These are phyloP conservation scores for Cynodonichthys magdalenae DNA, from an alignment of 2,797 vertebrate genomes.

Conservation along the genomic window DNA sequence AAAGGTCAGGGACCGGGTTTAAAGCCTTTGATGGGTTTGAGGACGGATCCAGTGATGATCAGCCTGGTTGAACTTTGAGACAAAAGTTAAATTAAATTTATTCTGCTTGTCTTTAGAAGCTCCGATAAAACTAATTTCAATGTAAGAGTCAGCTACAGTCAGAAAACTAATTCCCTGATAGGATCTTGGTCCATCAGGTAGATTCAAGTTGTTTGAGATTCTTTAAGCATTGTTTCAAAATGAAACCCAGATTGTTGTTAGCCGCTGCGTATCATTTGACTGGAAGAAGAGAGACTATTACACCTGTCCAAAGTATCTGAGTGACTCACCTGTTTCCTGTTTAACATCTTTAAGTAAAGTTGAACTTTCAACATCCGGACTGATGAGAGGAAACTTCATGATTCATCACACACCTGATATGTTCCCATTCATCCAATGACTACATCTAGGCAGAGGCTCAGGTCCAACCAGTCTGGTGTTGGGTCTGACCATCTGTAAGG, in stretches of 20 bases:
- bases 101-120: neutral
- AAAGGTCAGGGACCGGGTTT: no score
- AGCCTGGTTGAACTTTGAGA: neutral
- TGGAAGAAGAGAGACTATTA: conserved; percentile 3
- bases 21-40: neutral
- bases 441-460: conserved; percentile 13
- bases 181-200: neutral
- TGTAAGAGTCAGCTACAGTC: neutral
- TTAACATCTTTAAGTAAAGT: conserved; percentile 21
- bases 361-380: conserved; percentile 38
- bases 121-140: neutral
- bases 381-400: conserved; percentile 37
- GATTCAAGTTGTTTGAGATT: neutral
- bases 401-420: conserved; percentile 39
- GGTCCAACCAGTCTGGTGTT: no score
- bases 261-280: neutral
- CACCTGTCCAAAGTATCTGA: conserved; percentile 48
- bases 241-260: no score
- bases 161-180: neutral
- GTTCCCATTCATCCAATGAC: conserved; percentile 39
- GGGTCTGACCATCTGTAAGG: no score
- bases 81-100: neutral
- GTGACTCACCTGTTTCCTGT: conserved; percentile 55
- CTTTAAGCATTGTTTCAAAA: no score
- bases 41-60: neutral